Base-by-base conservation (phyloP, 2,888 invertebrate species). In the Tanytarsus gracilentus region DNA sequence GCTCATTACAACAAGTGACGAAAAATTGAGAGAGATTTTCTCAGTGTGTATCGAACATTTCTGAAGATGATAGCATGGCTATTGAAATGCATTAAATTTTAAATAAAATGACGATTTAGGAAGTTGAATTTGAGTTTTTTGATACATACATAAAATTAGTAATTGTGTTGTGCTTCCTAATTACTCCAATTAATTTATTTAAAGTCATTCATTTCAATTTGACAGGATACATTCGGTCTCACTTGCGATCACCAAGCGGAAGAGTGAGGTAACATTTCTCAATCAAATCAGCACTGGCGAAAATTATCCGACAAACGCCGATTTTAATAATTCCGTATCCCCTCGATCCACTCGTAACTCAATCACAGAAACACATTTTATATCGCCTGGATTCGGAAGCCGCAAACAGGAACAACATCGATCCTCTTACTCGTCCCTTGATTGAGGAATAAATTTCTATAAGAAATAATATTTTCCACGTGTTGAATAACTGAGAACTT, bases 231-330 rank as follows among this genome's bases (percentile, higher is more conserved):
- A 92, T 93, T 73, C 84, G 91, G 68, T 93, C 92, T 65, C 89
- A 93, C 76, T 81, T 94, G 68, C 84, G 93, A 67, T 93, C 93
- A 68, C 92, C 92, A 53, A 92, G 91, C 65, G 93, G 93, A 71
- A 84, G 92, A 75, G 93, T 93, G 75, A 83, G 93, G 84, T 93
- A 55, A 33, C 36, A 21, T 33, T 16, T 16, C 29, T 18, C 1
- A 16, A 27, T 51, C 27, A 36, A 36, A 36, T 23, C 7, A 44
- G 18, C 21, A 44, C 18, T 21, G n/a, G n/a, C n/a, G 44, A 44
- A 11, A 18, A 44, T n/a, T 44, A 6, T 16, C 30, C 33, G 7
- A 16, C 36, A 21, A 53, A 26, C 18, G 25, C 26, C 26, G 55
- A 55, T n/a, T 8, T 39, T 14, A 40, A 25, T 29, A 53, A 55